A percentile compares a stretch with the other conserved stretches of the same genome.
phyloP scores from a whole-genome alignment of 2,888 invertebrate species.

The Lamproptera curius region DNA sequence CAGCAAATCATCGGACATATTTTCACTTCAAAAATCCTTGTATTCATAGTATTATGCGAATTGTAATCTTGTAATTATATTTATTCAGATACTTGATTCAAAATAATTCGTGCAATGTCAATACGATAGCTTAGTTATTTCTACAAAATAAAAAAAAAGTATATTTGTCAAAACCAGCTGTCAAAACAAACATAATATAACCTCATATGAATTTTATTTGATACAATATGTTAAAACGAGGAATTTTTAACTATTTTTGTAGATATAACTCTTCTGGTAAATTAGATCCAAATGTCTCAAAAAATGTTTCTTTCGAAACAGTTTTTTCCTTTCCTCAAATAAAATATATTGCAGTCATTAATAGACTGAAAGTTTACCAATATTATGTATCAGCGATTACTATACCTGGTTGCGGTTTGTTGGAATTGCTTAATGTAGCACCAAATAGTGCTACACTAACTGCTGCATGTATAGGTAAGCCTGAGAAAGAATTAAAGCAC shows the following conservation, averaged over 20 bases:
- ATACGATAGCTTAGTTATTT: too few species aligned
- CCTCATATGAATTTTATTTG: background rate
- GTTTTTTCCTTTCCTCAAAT: conserved; percentile 64
- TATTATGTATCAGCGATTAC: conserved; percentile 51
- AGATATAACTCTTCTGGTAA: conserved; percentile 19
- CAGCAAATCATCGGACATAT: too few species aligned
- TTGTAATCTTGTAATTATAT: too few species aligned
- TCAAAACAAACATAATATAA: conserved; percentile 7
- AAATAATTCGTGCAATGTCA: too few species aligned
- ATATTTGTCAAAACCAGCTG: conserved; percentile 10
- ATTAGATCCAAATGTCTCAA: conserved; percentile 12
- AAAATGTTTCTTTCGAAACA: conserved; percentile 44
- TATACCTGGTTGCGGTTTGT: conserved; percentile 55
- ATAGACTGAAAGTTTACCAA: conserved; percentile 76
- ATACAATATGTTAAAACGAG: conserved; percentile 5
- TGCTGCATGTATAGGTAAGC: conserved; percentile 58
- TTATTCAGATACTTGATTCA: too few species aligned
- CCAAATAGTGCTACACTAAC: conserved; percentile 43
- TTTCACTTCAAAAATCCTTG: too few species aligned
- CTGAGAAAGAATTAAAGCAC: background rate
- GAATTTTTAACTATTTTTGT: background rate
- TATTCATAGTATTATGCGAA: too few species aligned
- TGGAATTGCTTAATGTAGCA: conserved; percentile 54
- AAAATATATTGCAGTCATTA: conserved; percentile 63
- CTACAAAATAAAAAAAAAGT: too few species aligned